Base-by-base conservation (phyloP, 92 coral and sea anemone genomes). In the Epizoanthus fatuus region DNA sequence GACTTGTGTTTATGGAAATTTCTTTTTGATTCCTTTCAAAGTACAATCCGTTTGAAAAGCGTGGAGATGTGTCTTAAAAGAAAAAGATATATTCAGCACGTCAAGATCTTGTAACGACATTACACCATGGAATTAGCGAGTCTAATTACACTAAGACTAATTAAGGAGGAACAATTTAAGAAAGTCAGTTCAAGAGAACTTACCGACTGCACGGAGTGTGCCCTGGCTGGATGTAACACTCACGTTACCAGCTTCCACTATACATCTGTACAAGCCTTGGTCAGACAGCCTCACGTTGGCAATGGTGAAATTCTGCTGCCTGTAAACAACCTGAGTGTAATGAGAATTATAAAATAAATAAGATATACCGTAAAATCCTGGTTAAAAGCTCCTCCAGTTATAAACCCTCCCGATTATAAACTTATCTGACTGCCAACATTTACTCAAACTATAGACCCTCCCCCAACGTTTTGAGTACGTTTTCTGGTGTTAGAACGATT, bases 11-110 rank as follows among this genome's bases (percentile, higher is more conserved):
- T 2, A 2, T 70, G 19, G 35, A 70, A 10, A 3, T 11, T 42
- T 77, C 70, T 5, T 60, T 13, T 32, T 59, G 8, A 1, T 49
- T 59, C 40, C 25, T 77, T 42, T 58, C 44, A 42, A 59, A 42
- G 5, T 39, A 2, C 70, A 44, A 11, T 39, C 82, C 82, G 5
- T 77, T 77, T 56, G 11, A 5, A 60, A 77, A 77, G 2, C 44
- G 70, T 10, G 82, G 82, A 77, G 82, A 70, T 70, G 75, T 70
- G 35, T 70, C 75, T 70, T 52, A 45, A 70, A 45, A 15, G 16
- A 38, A 37, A 38, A 56, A 15, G 58, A 7, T 13, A 44, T 14
- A 4, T 17, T 20, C 16, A 63, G 29, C 40, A 63, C 11, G 11
- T 8, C 11, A 49, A 0, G 53, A 49, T 49, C 53, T 49, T 44